Percentiles rank a stretch among this genome's conserved stretches.
Evolutionary conservation across 2,797 vertebrate genomes (phyloP).

Genomic region (Hylomyscus alleni): DNA sequence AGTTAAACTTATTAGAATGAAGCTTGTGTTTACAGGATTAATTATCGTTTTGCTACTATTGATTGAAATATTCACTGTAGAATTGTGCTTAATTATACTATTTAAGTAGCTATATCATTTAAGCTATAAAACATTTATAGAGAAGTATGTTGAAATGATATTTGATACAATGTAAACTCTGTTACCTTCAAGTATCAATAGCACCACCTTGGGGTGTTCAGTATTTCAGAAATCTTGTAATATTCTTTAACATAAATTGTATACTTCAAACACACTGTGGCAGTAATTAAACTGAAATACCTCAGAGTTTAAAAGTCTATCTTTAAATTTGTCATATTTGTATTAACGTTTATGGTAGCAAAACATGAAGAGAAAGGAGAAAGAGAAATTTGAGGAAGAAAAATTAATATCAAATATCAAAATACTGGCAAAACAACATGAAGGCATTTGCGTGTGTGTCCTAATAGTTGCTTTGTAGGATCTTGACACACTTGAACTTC

Average conservation of each 20-base stretch:
- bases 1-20: conserved; percentile 13
- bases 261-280: neutral
- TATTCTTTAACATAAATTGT: conserved; percentile 27
- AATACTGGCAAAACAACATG: neutral
- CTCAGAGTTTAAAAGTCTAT: neutral
- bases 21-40: neutral
- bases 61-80: neutral
- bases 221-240: conserved; percentile 50
- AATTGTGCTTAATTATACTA: neutral
- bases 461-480: neutral
- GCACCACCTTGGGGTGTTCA: conserved; percentile 70
- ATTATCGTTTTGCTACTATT: conserved; percentile 1
- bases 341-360: neutral
- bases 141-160: conserved; percentile 10
- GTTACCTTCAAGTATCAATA: conserved; percentile 70
- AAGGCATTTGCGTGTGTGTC: neutral
- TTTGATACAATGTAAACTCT: neutral
- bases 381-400: neutral
- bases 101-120: neutral
- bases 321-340: neutral
- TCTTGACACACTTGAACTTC: neutral
- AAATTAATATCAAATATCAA: neutral
- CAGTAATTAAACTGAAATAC: neutral
- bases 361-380: neutral
- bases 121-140: conserved; percentile 3